Base-by-base conservation (phyloP, 2,888 invertebrate species). In the Cephus runcator region DNA sequence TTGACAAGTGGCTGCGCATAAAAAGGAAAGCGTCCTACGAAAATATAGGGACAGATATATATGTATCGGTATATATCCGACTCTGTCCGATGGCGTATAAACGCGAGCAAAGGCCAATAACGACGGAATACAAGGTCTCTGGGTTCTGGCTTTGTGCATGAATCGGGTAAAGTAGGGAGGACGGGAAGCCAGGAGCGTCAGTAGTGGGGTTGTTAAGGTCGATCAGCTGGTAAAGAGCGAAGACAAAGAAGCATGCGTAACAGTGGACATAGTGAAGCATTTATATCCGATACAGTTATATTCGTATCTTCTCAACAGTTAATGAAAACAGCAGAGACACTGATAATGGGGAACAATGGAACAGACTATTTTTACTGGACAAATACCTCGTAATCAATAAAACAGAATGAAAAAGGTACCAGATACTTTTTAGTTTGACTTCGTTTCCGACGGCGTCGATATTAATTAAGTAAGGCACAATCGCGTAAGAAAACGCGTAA, bases 201-300 rank as follows among this genome's bases (percentile, higher is more conserved):
- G 74, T 30, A 34, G 74, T 33, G 74, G 33, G 71, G 34, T 34
- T n/a, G 36, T 76, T 80, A 82, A 82, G 83, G 81, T 82, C 81
- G 81, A 83, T 82, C 81, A 83, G 83, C 83, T 83, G 83, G 83
- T 71, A 34, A 77, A 34, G 74, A 74, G 12, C 34, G 74, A 34
- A 74, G 34, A 74, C 34, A 74, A 74, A 74, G 36, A 74, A 74
- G 34, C 74, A 34, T 30, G 34, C 35, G 34, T 34, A 35, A 34
- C n/a, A 74, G 34, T 23, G 23, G 30, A 30, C 9, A 34, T 33
- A 71, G 71, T 11, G 31, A 71, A 31, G 71, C 71, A 33, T 1
- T 34, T 30, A 15, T 23, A 77, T 36, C 12, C n/a, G 36, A 75
- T 76, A 78, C 75, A 81, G 80, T 78, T 79, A 75, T 78, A 76